Percentiles rank a stretch among this genome's conserved stretches.
These are phyloP conservation scores for Calonectris borealis DNA, from an alignment of 2,113 vertebrate species.

Conservation along the genomic window DNA sequence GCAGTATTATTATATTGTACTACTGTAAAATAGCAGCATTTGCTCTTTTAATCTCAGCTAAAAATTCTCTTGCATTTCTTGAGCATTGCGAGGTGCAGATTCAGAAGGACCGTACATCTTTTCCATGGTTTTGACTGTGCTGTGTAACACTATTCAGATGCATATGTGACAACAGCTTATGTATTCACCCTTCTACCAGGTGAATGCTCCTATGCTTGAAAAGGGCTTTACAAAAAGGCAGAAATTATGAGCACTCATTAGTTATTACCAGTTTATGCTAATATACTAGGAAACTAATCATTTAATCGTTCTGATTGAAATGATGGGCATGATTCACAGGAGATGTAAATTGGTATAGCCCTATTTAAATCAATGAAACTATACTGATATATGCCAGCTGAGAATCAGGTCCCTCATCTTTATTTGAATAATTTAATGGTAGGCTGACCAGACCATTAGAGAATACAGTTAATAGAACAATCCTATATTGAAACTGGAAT, in stretches of 20 bases:
- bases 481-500: background rate
- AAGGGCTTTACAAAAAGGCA: slow-evolving; percentile 13
- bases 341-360: slow-evolving; percentile 1
- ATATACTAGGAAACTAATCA: slow-evolving; percentile 41
- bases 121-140: background rate
- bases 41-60: background rate
- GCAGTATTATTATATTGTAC: background rate
- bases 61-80: background rate
- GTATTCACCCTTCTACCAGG: background rate
- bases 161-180: background rate
- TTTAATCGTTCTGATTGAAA: slow-evolving; percentile 38
- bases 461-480: background rate
- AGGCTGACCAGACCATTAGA: slow-evolving; percentile 7
- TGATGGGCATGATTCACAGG: slow-evolving; percentile 5
- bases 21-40: background rate
- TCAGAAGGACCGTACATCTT: background rate
- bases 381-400: background rate
- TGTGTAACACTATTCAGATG: background rate
- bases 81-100: background rate
- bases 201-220: background rate
- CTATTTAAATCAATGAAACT: slow-evolving; percentile 41
- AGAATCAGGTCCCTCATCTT: slow-evolving; percentile 26
- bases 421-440: slow-evolving; percentile 43
- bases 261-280: slow-evolving; percentile 31
- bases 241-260: slow-evolving; percentile 26